Evolutionary conservation across 2,888 invertebrate genomes (phyloP).

Genomic region (Stramonita haemastoma): DNA sequence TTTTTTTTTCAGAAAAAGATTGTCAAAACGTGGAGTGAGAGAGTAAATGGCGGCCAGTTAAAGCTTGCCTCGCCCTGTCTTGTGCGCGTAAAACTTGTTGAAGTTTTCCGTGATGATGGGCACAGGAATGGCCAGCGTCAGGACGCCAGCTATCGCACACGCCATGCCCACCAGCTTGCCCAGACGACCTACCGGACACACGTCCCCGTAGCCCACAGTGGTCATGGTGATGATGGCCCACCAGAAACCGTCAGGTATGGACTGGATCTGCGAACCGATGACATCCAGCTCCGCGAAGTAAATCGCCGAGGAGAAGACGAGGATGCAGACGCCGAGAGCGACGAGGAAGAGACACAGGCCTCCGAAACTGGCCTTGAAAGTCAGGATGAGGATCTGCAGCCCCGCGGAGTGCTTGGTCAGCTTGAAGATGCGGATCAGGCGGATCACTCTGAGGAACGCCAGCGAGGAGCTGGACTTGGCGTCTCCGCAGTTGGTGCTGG

Average conservation of each 20-base stretch:
- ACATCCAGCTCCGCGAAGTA: conserved; percentile 79
- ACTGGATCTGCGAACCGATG: conserved; percentile 73
- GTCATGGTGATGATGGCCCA: conserved; percentile 78
- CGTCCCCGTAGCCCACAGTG: conserved; percentile 77
- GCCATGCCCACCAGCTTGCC: conserved; percentile 76
- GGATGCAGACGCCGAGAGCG: conserved; percentile 78
- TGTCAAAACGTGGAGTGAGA: too few relatives aligned
- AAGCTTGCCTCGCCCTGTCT: conserved; percentile 71
- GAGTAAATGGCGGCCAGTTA: not conserved
- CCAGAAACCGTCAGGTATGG: conserved; percentile 78
- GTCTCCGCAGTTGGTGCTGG: conserved; percentile 72
- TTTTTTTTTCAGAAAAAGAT: too few relatives aligned
- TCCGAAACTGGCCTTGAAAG: conserved; percentile 79
- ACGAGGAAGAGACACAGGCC: conserved; percentile 79
- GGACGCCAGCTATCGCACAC: conserved; percentile 76
- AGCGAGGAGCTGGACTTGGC: conserved; percentile 78
- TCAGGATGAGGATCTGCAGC: conserved; percentile 79
- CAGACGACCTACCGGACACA: conserved; percentile 74
- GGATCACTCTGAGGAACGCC: conserved; percentile 79
- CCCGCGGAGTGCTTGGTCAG: conserved; percentile 79
- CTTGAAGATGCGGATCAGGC: conserved; percentile 79
- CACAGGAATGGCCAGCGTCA: conserved; percentile 76
- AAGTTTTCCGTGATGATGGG: conserved; percentile 77
- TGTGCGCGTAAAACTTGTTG: conserved; percentile 76
- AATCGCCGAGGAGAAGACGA: conserved; percentile 79